Conservation (phyloP, 2,113 vertebrate species). For the Limnothrissa miodon region DNA sequence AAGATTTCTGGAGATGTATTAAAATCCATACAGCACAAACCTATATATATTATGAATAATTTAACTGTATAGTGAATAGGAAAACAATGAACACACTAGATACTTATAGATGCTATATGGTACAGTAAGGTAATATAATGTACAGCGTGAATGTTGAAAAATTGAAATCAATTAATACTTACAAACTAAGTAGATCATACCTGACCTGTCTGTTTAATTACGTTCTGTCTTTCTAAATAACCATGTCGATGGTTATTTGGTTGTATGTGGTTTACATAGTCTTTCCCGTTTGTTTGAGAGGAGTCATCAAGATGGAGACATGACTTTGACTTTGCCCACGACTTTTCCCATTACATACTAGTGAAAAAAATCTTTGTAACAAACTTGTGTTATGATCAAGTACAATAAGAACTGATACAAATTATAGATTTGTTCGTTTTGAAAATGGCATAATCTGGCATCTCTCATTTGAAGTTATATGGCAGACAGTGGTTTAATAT, state of each 20-base stretch:
- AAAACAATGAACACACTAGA: neutral
- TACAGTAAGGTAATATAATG: neutral
- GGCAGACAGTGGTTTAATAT: neutral
- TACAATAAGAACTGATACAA: constrained; percentile 32
- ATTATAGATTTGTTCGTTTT: constrained; percentile 23
- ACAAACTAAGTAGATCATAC: neutral
- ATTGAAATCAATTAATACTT: neutral
- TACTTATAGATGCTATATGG: neutral
- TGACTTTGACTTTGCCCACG: neutral
- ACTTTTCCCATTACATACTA: neutral
- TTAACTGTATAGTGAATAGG: neutral
- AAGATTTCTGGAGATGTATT: neutral
- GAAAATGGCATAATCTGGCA: neutral
- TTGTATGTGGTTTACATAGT: neutral
- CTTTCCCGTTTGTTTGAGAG: neutral
- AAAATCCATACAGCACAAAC: too few species aligned
- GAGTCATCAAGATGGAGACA: neutral
- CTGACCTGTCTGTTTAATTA: neutral
- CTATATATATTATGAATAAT: neutral
- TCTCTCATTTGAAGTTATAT: neutral
- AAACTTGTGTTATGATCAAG: neutral
- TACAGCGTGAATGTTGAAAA: neutral
- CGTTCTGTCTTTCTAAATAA: neutral
- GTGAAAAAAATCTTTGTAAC: neutral
- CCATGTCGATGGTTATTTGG: neutral